phyloP scores from a whole-genome alignment of 2,113 vertebrate species.

The Trogon melanurus region DNA sequence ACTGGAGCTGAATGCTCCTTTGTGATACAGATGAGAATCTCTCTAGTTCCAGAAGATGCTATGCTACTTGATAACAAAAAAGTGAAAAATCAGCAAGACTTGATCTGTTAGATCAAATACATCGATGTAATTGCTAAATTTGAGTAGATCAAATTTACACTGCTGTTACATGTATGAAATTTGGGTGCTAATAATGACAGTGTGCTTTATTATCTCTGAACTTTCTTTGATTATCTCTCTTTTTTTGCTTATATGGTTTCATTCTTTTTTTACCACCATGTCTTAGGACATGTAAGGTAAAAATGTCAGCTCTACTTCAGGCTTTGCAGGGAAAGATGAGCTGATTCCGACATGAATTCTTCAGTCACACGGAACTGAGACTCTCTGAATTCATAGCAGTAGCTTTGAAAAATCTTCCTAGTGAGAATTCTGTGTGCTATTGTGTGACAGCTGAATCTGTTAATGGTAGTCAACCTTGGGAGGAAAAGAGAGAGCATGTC shows the following conservation, averaged over 20 bases:
- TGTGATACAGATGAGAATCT: not conserved
- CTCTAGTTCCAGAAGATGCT: not conserved
- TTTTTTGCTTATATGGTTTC: not conserved
- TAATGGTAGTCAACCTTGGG: not conserved
- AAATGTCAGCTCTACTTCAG: not conserved
- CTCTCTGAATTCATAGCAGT: not conserved
- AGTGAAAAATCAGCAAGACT: not conserved
- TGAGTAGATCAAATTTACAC: not conserved
- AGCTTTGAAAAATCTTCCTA: not conserved
- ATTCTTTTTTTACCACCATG: fast-evolving
- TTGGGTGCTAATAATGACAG: not conserved
- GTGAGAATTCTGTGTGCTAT: not conserved
- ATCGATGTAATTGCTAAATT: not conserved
- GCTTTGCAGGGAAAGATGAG: not conserved
- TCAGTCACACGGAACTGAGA: not conserved
- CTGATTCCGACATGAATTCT: not conserved
- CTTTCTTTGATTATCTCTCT: not conserved
- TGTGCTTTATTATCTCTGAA: not conserved
- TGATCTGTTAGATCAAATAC: not conserved
- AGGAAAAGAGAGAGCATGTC: not conserved
- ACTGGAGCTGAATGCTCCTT: not conserved
- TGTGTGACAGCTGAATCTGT: not conserved
- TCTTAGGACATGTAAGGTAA: not conserved
- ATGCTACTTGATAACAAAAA: not conserved
- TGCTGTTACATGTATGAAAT: not conserved